Base-by-base conservation (phyloP, 2,888 invertebrate genomes). In the Aleiodes leptofemur region DNA sequence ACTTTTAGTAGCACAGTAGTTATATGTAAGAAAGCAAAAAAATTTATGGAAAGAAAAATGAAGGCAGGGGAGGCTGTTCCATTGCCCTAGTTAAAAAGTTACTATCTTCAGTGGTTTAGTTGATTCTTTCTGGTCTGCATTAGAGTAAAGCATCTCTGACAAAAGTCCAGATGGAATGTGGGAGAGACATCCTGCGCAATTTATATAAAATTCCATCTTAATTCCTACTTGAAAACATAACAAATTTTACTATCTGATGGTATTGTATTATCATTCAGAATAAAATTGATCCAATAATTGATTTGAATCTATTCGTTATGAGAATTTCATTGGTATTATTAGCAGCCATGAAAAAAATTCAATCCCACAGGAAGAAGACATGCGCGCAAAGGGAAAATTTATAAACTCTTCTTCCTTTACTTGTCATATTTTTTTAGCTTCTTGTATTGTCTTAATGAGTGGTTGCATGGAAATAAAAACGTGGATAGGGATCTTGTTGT, bases 81-180 rank as follows among this genome's bases (percentile, higher is more conserved):
- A 84, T 85, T 86, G 86, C 80, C 84, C 86, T 81, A 85, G 84
- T 86, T 86, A 84, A 82, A 78, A 80, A 78, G 73, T 74, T 68
- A 72, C 72, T 75, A 34, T 71, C 43, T 43, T 61, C 53, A 57
- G n/a, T 53, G 55, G 11, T 38, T 56, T 9, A 64, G 38, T 43
- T 53, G 5, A 38, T 51, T 61, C 48, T 66, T 59, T 70, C 29
- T 68, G 34, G 23, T 34, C 16, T 64, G 34, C 55, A 43, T 64
- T 29, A 7, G 23, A 11, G 13, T 23, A 48, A 23, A 23, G 38
- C 48, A 14, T 64, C 48, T 23, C 0, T 14, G 48, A 71, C 66
- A 48, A 23, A 23, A 23, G 2, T 23, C 72, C 73, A 74, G 71
- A 74, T 68, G 71, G 50, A 72, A 69, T 55, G 38, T 56, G 70